Percentiles rank a stretch among this genome's conserved stretches.
Evolutionary conservation across 2,888 invertebrate genomes (phyloP).

Genomic region (Tetanocera ferruginea): DNA sequence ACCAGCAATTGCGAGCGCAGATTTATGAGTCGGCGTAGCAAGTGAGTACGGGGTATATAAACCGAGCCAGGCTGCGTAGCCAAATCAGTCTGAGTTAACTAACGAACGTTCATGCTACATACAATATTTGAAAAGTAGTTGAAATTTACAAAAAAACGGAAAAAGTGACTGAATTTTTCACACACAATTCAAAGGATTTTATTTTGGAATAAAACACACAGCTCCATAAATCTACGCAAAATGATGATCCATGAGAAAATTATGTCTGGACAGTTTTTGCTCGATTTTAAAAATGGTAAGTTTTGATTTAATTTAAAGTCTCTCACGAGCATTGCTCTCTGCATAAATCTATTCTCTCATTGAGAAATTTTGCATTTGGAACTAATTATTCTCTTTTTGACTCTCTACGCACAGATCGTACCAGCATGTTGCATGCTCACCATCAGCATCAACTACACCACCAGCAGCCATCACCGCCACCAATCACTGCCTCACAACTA

Average conservation of each 20-base stretch:
- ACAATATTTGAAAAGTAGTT: background rate
- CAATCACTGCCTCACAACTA: constrained; percentile 53
- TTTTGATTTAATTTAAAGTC: constrained; percentile 32
- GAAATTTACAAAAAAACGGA: background rate
- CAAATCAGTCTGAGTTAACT: constrained; percentile 59
- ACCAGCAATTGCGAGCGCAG: constrained; percentile 44
- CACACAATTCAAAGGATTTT: background rate
- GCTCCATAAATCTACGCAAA: constrained; percentile 6
- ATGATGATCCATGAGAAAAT: constrained; percentile 67
- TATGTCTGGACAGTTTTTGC: constrained; percentile 62
- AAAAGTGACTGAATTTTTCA: background rate
- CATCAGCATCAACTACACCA: constrained; percentile 43
- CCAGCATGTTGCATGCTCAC: constrained; percentile 48
- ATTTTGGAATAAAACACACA: background rate
- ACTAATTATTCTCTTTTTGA: constrained; percentile 23
- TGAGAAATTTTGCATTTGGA: no score
- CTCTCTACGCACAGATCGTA: constrained; percentile 53
- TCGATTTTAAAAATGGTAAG: constrained; percentile 66
- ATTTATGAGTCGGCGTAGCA: constrained; percentile 52
- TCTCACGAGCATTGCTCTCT: background rate
- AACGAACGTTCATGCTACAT: constrained; percentile 4
- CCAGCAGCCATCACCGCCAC: constrained; percentile 52
- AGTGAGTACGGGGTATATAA: constrained; percentile 57
- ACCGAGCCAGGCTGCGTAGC: constrained; percentile 46
- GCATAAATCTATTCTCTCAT: background rate